A percentile compares a stretch with the other conserved stretches of the same genome.
These are phyloP conservation scores for Gymnobelideus leadbeateri DNA, from an alignment of 2,113 vertebrate species.

Conservation along the genomic window DNA sequence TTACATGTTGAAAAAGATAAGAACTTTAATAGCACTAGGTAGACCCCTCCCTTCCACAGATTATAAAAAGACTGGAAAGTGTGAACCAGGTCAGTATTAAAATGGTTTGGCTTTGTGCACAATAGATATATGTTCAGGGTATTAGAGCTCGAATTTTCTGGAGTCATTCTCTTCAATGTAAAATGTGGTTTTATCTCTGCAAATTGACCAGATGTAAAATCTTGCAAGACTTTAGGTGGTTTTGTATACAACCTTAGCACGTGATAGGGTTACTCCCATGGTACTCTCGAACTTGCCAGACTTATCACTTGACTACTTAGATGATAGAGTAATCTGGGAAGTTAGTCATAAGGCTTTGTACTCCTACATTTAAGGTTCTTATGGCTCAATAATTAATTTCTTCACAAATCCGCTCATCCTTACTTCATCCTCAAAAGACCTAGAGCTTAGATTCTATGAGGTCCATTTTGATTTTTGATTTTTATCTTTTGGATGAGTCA, in stretches of 20 bases:
- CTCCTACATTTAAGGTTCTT: background rate
- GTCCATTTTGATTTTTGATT: slow-evolving; percentile 20
- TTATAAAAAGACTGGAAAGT: slow-evolving; percentile 34
- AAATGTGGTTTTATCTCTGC: background rate
- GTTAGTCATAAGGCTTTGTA: slow-evolving; percentile 12
- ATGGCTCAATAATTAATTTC: background rate
- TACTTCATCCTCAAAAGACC: background rate
- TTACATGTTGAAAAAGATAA: slow-evolving; percentile 51
- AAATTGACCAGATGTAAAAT: slow-evolving; percentile 37
- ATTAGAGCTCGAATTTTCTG: slow-evolving; percentile 35
- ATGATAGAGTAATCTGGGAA: background rate
- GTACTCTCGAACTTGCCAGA: background rate
- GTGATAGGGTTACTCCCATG: background rate
- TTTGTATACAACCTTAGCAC: background rate
- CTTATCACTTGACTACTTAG: background rate
- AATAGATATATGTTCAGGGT: background rate
- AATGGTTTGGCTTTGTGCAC: background rate
- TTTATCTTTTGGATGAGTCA: slow-evolving; percentile 45
- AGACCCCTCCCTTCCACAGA: slow-evolving; percentile 35
- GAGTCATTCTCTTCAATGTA: slow-evolving; percentile 28
- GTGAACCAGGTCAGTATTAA: background rate
- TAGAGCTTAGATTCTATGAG: slow-evolving; percentile 18
- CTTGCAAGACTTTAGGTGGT: slow-evolving; percentile 15
- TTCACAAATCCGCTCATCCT: background rate
- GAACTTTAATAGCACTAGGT: slow-evolving; percentile 31